Percentiles rank a stretch among this genome's conserved stretches.
These are phyloP conservation scores for Myoxocephalus aenaeus DNA, from an alignment of 2,797 vertebrate genomes.

Conservation along the genomic window DNA sequence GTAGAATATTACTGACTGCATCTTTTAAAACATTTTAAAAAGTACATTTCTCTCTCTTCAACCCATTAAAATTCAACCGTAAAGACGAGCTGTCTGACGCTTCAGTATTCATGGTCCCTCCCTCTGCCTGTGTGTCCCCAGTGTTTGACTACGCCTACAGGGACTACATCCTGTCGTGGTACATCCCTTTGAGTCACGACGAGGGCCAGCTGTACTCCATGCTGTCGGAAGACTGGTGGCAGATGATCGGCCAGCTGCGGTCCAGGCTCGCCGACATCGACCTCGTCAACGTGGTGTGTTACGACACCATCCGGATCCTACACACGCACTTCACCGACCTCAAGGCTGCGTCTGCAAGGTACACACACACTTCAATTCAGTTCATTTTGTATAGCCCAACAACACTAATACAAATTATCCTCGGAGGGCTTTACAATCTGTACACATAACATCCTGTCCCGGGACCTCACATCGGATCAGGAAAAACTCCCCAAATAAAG, in stretches of 20 bases:
- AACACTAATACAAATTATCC: too few relatives aligned
- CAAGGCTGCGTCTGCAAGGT: conserved; percentile 94
- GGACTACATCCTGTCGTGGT: conserved; percentile 98
- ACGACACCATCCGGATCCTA: conserved; percentile 91
- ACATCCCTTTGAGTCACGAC: conserved; percentile 90
- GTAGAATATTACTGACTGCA: not conserved
- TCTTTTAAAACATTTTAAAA: not conserved
- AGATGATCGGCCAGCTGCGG: conserved; percentile 90
- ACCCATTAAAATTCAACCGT: not conserved
- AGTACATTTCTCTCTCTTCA: not conserved
- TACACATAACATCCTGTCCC: too few relatives aligned
- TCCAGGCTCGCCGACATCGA: conserved; percentile 91
- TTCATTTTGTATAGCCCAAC: too few relatives aligned
- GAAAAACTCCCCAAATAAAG: too few relatives aligned
- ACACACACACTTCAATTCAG: conserved; percentile 50
- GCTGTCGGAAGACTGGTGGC: conserved; percentile 97
- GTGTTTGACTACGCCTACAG: conserved; percentile 97
- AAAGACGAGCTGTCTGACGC: not conserved
- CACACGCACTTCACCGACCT: conserved; percentile 96
- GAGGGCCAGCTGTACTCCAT: conserved; percentile 94
- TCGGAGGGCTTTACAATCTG: too few relatives aligned
- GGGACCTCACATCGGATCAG: too few relatives aligned
- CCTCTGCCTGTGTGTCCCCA: conserved; percentile 51
- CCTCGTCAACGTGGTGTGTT: conserved; percentile 94
- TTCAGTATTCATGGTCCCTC: not conserved